Conservation (phyloP, 2,113 vertebrate genomes). For the Lepus timidus region DNA sequence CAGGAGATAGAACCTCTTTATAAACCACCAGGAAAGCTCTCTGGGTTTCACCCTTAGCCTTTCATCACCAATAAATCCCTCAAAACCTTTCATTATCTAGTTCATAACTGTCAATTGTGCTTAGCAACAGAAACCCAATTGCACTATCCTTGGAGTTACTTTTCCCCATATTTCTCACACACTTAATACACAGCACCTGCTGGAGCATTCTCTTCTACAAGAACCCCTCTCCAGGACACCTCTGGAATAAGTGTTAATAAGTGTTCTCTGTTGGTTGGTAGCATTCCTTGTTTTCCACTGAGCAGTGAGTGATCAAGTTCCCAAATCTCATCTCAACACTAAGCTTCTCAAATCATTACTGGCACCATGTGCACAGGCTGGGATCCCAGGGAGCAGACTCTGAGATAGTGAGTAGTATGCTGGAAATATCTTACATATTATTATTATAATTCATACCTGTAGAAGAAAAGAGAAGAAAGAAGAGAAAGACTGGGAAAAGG, state of each 20-base stretch:
- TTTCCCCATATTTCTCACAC: not conserved
- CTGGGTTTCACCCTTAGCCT: not conserved
- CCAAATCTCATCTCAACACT: not conserved
- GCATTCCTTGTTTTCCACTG: not conserved
- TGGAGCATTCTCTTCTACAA: not conserved
- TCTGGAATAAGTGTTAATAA: not conserved
- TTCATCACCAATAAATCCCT: slow-evolving; percentile 2
- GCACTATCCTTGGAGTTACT: not conserved
- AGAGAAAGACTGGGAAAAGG: not conserved
- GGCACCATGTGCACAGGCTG: not conserved
- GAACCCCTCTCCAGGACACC: not conserved
- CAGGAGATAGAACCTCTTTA: not conserved
- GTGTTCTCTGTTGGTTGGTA: not conserved
- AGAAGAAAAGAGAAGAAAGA: not conserved
- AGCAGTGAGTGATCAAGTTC: not conserved
- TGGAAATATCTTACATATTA: not conserved
- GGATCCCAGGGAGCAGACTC: not conserved
- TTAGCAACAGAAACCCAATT: not conserved
- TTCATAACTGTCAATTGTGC: not conserved
- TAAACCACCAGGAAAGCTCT: not conserved
- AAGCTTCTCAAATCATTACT: not conserved
- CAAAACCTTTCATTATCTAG: not conserved
- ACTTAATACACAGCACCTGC: not conserved
- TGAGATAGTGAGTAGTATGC: not conserved
- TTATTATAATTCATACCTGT: not conserved